Evolutionary conservation across 2,888 invertebrate species (phyloP).

Genomic region (Theodoxus fluviatilis): DNA sequence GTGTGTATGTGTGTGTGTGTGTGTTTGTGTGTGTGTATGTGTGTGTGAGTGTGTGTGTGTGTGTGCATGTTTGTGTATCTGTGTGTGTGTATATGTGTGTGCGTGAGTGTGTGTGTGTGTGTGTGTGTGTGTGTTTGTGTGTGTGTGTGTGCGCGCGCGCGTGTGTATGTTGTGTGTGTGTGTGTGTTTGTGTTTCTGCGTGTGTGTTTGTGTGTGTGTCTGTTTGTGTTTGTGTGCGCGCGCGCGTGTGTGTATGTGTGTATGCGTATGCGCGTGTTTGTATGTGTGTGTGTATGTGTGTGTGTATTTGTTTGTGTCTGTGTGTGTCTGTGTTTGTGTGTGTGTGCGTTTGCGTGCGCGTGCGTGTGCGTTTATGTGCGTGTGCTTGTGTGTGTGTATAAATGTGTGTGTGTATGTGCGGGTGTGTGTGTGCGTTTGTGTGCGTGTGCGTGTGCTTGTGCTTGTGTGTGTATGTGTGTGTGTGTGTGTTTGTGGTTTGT

Average conservation of each 20-base stretch:
- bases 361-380: no score
- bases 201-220: background rate
- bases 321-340: conserved; percentile 1
- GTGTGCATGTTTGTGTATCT: conserved; percentile 10
- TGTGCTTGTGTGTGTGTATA: no score
- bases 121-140: conserved; percentile 4
- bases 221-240: background rate
- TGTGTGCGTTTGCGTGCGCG: no score
- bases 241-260: background rate
- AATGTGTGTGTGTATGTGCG: no score
- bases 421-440: no score
- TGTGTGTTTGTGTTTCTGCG: background rate
- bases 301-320: conserved; percentile 12
- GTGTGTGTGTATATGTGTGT: conserved; percentile 19
- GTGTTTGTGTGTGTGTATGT: background rate
- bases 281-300: conserved; percentile 18
- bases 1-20: conserved; percentile 6
- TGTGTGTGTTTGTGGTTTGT: no score
- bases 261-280: conserved; percentile 10
- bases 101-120: conserved; percentile 11
- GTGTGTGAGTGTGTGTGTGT: background rate
- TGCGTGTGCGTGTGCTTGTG: no score
- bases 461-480: no score
- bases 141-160: conserved; percentile 9
- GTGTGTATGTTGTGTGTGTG: background rate